Evolutionary conservation across 2,113 vertebrate genomes (phyloP).

Genomic region (Calidris pugnax): DNA sequence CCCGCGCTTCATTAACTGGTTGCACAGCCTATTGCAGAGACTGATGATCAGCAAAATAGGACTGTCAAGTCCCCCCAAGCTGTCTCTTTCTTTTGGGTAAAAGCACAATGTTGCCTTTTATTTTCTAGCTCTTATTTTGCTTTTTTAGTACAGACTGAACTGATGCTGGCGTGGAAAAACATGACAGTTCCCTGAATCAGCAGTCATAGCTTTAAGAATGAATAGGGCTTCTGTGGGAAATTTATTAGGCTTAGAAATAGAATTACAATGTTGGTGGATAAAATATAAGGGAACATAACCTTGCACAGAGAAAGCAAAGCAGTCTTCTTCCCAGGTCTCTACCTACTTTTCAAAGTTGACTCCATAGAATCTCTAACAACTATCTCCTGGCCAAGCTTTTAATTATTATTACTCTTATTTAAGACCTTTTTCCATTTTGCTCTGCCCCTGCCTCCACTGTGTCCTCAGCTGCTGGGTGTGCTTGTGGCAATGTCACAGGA

Average conservation of each 20-base stretch:
- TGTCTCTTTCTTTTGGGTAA: neutral
- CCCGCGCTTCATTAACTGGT: neutral
- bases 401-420: neutral
- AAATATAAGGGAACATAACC: slow-evolving; percentile 13
- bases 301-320: neutral
- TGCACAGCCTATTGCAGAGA: neutral
- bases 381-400: neutral
- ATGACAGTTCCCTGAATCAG: slow-evolving; percentile 52
- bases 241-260: slow-evolving; percentile 48
- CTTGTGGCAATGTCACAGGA: neutral
- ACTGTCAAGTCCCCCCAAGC: neutral
- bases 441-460: neutral
- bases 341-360: neutral
- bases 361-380: neutral
- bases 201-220: slow-evolving; percentile 21
- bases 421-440: neutral
- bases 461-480: neutral
- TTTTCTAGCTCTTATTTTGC: slow-evolving; percentile 28
- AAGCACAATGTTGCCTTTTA: neutral
- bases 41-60: neutral
- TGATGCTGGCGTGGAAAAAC: neutral
- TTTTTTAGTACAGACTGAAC: neutral
- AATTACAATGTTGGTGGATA: slow-evolving; percentile 6
- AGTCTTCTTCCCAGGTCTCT: neutral
- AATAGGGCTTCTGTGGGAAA: slow-evolving; percentile 34